Conservation (phyloP, 64 coral and sea anemone genomes). For the Stylophora pistillata region DNA sequence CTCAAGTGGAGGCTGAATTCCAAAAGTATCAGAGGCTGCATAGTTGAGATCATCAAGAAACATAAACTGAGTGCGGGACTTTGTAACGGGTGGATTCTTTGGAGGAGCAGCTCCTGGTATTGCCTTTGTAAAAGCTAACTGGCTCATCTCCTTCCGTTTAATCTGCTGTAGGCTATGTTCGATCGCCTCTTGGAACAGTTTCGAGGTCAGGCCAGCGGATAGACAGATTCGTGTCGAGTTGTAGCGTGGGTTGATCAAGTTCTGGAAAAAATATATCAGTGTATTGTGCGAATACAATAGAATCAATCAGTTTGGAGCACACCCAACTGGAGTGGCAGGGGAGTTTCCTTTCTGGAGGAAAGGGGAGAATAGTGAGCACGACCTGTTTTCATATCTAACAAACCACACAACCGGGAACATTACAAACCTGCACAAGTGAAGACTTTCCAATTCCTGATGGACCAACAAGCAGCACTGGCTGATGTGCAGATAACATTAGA, state of each 20-base stretch:
- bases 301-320: too few species aligned
- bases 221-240: constrained; percentile 72
- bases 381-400: too few species aligned
- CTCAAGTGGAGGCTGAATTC: constrained; percentile 83
- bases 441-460: constrained; percentile 79
- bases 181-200: constrained; percentile 82
- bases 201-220: constrained; percentile 70
- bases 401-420: not conserved
- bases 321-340: too few species aligned
- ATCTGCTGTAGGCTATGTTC: constrained; percentile 81
- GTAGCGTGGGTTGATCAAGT: constrained; percentile 75
- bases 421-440: constrained; percentile 77
- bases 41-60: constrained; percentile 92
- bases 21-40: constrained; percentile 64
- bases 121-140: constrained; percentile 23
- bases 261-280: constrained; percentile 14
- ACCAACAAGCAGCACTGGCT: constrained; percentile 92
- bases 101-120: not conserved
- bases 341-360: too few species aligned
- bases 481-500: constrained; percentile 68
- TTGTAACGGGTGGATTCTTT: constrained; percentile 20
- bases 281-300: too few species aligned
- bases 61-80: constrained; percentile 56
- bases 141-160: constrained; percentile 67
- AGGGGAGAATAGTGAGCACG: too few species aligned